Evolutionary conservation across 2,888 invertebrate species (phyloP).

Genomic region (Zaprionus obscuricornis): DNA sequence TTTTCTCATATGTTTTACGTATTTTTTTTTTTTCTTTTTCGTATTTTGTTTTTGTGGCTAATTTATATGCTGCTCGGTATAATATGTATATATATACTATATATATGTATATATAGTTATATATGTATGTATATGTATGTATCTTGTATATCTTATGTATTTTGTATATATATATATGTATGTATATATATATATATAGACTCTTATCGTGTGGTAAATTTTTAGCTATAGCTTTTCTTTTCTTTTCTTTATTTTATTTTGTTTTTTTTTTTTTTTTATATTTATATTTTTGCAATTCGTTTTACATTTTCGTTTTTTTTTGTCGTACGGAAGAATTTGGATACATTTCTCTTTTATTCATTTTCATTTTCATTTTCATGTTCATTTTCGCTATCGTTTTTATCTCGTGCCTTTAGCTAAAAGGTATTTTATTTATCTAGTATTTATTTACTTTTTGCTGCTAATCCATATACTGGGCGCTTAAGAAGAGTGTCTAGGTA

Average conservation of each 20-base stretch:
- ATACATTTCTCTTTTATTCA: slow-evolving; percentile 50
- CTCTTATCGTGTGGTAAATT: slow-evolving; percentile 72
- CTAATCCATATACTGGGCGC: slow-evolving; percentile 60
- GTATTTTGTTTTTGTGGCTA: no score
- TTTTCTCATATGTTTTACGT: slow-evolving; percentile 68
- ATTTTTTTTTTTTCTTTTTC: no score
- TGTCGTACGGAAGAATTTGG: slow-evolving; percentile 74
- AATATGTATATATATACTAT: slow-evolving; percentile 6
- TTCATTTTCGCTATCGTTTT: slow-evolving; percentile 2
- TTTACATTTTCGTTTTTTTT: no score
- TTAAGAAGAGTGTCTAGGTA: slow-evolving; percentile 27
- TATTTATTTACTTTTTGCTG: slow-evolving; percentile 36
- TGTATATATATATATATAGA: slow-evolving; percentile 62
- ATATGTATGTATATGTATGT: background rate
- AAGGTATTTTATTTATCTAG: slow-evolving; percentile 72
- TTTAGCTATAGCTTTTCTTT: slow-evolving; percentile 62
- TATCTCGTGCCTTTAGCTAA: slow-evolving; percentile 54
- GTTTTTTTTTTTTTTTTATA: no score
- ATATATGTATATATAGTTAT: slow-evolving; percentile 12
- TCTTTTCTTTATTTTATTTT: slow-evolving; percentile 4
- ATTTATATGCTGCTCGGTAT: slow-evolving; percentile 52
- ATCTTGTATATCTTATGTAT: slow-evolving; percentile 7
- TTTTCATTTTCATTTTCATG: background rate
- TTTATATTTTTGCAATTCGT: no score
- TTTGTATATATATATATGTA: slow-evolving; percentile 22